Conservation (phyloP, 1,140 invertebrate species). For the Microplitis mediator region DNA sequence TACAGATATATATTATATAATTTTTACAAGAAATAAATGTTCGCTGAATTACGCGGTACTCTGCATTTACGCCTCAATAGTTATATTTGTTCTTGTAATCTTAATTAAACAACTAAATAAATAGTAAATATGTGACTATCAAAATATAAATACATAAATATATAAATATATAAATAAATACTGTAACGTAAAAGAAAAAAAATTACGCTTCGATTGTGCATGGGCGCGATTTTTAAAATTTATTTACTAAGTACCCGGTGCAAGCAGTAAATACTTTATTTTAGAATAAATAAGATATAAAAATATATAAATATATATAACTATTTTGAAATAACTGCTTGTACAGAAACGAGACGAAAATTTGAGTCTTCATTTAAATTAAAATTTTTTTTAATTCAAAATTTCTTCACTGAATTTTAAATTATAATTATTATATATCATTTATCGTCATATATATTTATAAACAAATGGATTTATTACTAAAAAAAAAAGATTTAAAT, state of each 20-base stretch:
- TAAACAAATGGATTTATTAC: background rate
- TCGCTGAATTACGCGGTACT: background rate
- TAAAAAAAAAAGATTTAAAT: too few species aligned
- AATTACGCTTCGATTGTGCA: slow-evolving; percentile 44
- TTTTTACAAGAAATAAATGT: background rate
- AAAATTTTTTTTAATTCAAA: too few species aligned
- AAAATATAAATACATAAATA: background rate
- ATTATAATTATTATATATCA: too few species aligned
- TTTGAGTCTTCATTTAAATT: background rate
- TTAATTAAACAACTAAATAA: too few species aligned
- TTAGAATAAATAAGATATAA: slow-evolving; percentile 21
- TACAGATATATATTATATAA: background rate
- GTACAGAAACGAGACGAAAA: background rate
- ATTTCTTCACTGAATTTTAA: too few species aligned
- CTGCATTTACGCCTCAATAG: background rate
- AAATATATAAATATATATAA: background rate
- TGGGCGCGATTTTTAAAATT: slow-evolving; percentile 36
- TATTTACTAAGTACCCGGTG: slow-evolving; percentile 23
- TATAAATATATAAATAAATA: background rate
- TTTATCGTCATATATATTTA: background rate
- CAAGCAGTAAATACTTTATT: slow-evolving; percentile 30
- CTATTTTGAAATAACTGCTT: background rate
- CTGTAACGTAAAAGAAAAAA: slow-evolving; percentile 35
- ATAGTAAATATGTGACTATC: too few species aligned
- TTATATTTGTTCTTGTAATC: background rate